A percentile compares a stretch with the other conserved stretches of the same genome.
Conservation (phyloP, 2,113 vertebrate species). For the Otolemur garnettii region DNA sequence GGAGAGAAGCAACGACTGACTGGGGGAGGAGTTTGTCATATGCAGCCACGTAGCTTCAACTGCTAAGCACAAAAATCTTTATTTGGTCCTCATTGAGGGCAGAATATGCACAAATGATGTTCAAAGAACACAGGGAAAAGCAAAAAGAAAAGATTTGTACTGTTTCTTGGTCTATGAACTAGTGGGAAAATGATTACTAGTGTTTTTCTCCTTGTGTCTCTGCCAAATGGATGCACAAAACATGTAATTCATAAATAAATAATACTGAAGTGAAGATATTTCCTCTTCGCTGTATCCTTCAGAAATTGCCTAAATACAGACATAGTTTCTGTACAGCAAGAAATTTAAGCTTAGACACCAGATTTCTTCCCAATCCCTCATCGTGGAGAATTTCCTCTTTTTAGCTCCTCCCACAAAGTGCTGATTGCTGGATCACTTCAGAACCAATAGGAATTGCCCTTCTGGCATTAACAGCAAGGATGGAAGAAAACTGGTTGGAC, state of each 20-base stretch:
- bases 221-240: constrained; percentile 83
- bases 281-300: constrained; percentile 83
- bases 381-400: neutral
- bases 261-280: constrained; percentile 87
- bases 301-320: constrained; percentile 84
- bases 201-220: constrained; percentile 85
- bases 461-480: constrained; percentile 64
- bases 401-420: constrained; percentile 51
- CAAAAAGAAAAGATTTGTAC: constrained; percentile 79
- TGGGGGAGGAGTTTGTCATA: constrained; percentile 79
- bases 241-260: constrained; percentile 76
- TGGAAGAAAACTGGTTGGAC: constrained; percentile 74
- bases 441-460: constrained; percentile 58
- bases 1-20: constrained; percentile 73
- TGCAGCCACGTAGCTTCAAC: constrained; percentile 85
- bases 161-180: constrained; percentile 78
- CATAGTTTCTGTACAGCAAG: constrained; percentile 84
- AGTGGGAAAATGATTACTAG: constrained; percentile 78
- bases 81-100: constrained; percentile 98
- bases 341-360: constrained; percentile 74
- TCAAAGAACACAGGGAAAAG: constrained; percentile 88
- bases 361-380: constrained; percentile 68
- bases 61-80: constrained; percentile 86
- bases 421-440: constrained; percentile 67
- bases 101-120: constrained; percentile 93